Evolutionary conservation across 2,888 invertebrate species (phyloP).

Genomic region (Keiferia lycopersicella): DNA sequence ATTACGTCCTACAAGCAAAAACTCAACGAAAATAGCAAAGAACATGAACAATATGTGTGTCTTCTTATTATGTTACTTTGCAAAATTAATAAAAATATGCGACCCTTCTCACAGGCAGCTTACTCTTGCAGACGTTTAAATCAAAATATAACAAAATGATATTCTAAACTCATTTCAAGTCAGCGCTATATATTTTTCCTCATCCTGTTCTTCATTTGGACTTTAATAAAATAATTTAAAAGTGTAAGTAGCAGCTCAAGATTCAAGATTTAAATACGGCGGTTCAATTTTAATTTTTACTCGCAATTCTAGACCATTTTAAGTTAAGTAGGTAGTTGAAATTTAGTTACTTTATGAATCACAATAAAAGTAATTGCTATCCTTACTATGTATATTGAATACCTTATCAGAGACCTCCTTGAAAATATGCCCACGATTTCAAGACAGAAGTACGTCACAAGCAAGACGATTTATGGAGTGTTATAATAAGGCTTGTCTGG

Average conservation of each 20-base stretch:
- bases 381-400: too few relatives aligned
- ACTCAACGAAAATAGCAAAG: too few relatives aligned
- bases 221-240: constrained; percentile 21
- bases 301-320: neutral
- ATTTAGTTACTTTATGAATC: too few relatives aligned
- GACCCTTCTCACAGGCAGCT: neutral
- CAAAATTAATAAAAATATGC: neutral
- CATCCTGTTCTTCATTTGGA: constrained; percentile 18
- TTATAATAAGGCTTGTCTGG: neutral
- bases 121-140: constrained; percentile 11
- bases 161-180: constrained; percentile 10
- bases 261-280: neutral
- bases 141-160: constrained; percentile 23
- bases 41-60: too few relatives aligned
- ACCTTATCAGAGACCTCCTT: too few relatives aligned
- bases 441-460: neutral
- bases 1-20: too few relatives aligned
- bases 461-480: constrained; percentile 6
- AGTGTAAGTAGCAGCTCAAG: neutral
- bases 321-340: too few relatives aligned
- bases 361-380: too few relatives aligned
- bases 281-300: neutral
- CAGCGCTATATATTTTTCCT: constrained; percentile 22
- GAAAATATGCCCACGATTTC: neutral
- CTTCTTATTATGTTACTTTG: too few relatives aligned